Percentiles rank a stretch among this genome's conserved stretches.
phyloP scores from a whole-genome alignment of 1,140 invertebrate species.

The Teleopsis dalmanni region DNA sequence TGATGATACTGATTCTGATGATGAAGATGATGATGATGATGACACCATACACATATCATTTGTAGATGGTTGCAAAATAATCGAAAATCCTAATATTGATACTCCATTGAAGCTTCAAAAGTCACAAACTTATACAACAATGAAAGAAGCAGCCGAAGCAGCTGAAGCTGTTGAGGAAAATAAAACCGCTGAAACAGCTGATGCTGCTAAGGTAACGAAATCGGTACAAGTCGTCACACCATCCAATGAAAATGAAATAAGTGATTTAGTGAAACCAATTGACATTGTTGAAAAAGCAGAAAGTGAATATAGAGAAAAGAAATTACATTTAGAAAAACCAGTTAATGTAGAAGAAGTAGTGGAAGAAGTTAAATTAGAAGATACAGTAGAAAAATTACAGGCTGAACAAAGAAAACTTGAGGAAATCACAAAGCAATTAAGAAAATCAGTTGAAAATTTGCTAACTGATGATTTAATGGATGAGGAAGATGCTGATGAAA shows the following conservation, averaged over 20 bases:
- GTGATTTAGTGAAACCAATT: too few species aligned
- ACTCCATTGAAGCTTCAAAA: constrained; percentile 29
- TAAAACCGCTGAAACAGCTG: neutral
- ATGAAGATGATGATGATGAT: constrained; percentile 27
- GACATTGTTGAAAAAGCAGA: too few species aligned
- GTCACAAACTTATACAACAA: constrained; percentile 37
- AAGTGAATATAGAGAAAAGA: neutral
- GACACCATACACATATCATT: constrained; percentile 26
- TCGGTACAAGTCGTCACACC: neutral
- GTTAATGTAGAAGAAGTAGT: neutral
- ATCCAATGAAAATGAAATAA: neutral
- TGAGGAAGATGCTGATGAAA: neutral
- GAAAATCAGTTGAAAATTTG: constrained; percentile 38
- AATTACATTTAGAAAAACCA: neutral
- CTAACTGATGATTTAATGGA: constrained; percentile 18
- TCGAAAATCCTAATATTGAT: constrained; percentile 38
- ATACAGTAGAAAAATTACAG: constrained; percentile 27
- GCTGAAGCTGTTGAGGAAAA: constrained; percentile 2
- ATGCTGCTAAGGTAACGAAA: neutral
- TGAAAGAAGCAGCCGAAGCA: constrained; percentile 22
- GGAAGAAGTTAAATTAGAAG: constrained; percentile 1
- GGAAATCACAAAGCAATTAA: constrained; percentile 41
- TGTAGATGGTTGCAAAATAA: constrained; percentile 38
- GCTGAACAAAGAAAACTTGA: constrained; percentile 38
- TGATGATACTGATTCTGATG: constrained; percentile 31